Evolutionary conservation across 1,140 invertebrate species (phyloP), one percentile per base, ranked within the genome.

Genomic region (Monomorium pharaonis): DNA sequence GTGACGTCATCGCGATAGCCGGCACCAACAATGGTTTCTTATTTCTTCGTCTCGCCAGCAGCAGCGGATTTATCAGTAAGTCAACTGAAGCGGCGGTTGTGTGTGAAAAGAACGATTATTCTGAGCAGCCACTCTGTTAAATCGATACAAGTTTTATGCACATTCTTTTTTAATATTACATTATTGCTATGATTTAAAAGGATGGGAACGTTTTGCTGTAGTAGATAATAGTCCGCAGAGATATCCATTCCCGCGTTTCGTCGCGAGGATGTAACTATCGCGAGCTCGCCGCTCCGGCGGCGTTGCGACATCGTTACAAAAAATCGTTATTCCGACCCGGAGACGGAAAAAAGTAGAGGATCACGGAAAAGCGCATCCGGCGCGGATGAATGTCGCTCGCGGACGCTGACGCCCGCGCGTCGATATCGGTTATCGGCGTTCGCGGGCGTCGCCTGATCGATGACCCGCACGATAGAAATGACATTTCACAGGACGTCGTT

Each of bases 391-490:
- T 70, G 85, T 90, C 85, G 78, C 77, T 74, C 84, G 86, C n/a
- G 77, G 58, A 89, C 78, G 85, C 86, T 83, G 86, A 76, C 75
- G 75, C 74, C 83, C 63, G 70, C 83, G 74, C 90, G 89, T 91
- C 90, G 85, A 91, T 91, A 90, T 91, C 89, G 88, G 89, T 91
- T 90, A 90, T 89, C 89, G 78, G 80, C 80, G 80, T 89, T 74
- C 56, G 75, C 30, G 84, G 56, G 56, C 84, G 80, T 77, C 84
- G 84, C 62, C 83, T 90, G 89, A 90, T 91, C 90, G 90, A 91
- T 91, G 90, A 91, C 87, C 87, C 72, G 78, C 78, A 63, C 81
- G 81, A 90, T 85, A 88, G 89, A 84, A 89, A 89, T 90, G 90
- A 91, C 90, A 74, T 90, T 91, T 89, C 85, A 67, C 81, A 51